A percentile compares a stretch with the other conserved stretches of the same genome.
Conservation (phyloP, 2,888 invertebrate species). For the Sipha maydis region DNA sequence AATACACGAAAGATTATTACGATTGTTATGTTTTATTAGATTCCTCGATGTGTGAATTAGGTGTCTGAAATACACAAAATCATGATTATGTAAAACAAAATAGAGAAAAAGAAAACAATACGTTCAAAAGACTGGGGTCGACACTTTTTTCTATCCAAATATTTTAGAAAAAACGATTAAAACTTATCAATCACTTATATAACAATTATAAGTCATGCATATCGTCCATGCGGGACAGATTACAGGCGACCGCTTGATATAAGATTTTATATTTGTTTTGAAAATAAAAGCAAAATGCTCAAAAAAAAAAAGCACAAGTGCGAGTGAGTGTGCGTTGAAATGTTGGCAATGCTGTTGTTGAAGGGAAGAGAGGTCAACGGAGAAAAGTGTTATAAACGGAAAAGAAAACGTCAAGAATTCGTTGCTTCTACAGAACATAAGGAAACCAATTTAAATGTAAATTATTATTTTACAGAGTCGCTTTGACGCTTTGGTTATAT, state of each 20-base stretch:
- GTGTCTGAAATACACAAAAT: too few relatives aligned
- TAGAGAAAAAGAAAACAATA: too few relatives aligned
- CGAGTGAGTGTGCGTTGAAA: background rate
- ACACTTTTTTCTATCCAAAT: too few relatives aligned
- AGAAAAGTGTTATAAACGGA: background rate
- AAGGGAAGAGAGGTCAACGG: background rate
- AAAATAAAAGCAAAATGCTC: too few relatives aligned
- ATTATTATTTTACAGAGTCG: constrained; percentile 24
- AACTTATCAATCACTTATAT: too few relatives aligned
- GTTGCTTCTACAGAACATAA: background rate
- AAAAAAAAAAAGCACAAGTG: background rate
- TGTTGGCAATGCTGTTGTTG: background rate
- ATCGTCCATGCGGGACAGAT: background rate
- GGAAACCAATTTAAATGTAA: constrained; percentile 60
- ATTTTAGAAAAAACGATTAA: too few relatives aligned
- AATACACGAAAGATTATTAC: too few relatives aligned
- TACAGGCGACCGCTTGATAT: background rate
- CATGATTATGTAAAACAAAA: too few relatives aligned
- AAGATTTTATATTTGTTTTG: background rate
- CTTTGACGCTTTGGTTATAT: background rate
- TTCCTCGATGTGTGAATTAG: too few relatives aligned
- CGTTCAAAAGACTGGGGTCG: too few relatives aligned
- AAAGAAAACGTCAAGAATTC: constrained; percentile 25
- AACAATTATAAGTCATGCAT: too few relatives aligned
- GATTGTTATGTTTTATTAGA: too few relatives aligned